A percentile compares a stretch with the other conserved stretches of the same genome.
Evolutionary conservation across 2,888 invertebrate species (phyloP).

Genomic region (Aphidius colemani): DNA sequence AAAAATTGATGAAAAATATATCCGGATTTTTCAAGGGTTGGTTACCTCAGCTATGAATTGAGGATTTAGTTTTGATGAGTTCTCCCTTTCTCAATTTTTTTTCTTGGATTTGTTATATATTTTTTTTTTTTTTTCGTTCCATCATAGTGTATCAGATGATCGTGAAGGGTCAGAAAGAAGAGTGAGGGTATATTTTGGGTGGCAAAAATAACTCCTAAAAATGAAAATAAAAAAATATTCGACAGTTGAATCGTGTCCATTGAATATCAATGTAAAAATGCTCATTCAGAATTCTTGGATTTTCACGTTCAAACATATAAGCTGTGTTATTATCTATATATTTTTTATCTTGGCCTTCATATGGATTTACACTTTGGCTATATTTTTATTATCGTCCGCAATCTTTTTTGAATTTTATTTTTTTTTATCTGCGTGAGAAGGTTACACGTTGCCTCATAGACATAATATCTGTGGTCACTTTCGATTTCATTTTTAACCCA

Average conservation of each 20-base stretch:
- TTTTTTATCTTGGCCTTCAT: conserved; percentile 19
- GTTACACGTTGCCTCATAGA: not conserved
- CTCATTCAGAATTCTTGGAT: conserved; percentile 33
- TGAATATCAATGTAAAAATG: conserved; percentile 54
- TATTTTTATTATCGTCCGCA: conserved; percentile 31
- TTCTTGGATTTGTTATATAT: too few species aligned
- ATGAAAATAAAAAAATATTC: conserved; percentile 36
- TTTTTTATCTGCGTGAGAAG: conserved; percentile 13
- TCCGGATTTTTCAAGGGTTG: conserved; percentile 52
- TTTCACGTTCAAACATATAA: conserved; percentile 27
- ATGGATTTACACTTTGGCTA: conserved; percentile 17
- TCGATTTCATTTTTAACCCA: conserved; percentile 33
- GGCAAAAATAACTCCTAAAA: too few species aligned
- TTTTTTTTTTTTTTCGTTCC: too few species aligned
- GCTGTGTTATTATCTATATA: conserved; percentile 25
- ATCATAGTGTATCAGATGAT: too few species aligned
- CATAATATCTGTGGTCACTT: conserved; percentile 18
- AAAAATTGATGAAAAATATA: conserved; percentile 46
- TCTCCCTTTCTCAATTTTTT: conserved; percentile 29
- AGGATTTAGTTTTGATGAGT: conserved; percentile 56
- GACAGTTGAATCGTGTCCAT: conserved; percentile 51
- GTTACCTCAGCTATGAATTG: conserved; percentile 37
- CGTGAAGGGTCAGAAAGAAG: not conserved
- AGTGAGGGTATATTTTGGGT: conserved; percentile 14
- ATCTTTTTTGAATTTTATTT: conserved; percentile 23